Base-by-base conservation (phyloP, 2,797 vertebrate species). In the Clamator glandarius region DNA sequence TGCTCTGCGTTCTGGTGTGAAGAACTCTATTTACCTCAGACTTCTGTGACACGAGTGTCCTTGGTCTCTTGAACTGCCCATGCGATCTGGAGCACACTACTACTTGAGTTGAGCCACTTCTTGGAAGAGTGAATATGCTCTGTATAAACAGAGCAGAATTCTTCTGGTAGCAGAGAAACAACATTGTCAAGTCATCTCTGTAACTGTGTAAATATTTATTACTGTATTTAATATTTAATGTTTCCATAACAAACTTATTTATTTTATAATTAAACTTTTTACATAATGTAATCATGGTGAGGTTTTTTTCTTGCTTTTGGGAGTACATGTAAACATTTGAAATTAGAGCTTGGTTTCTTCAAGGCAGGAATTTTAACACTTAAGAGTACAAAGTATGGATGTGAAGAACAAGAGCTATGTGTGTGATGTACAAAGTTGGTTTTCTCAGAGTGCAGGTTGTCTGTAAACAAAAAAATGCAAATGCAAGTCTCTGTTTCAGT, bases 221-320 rank as follows among this genome's bases (percentile, higher is more conserved):
- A 59, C 26, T 96, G 89, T 98, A 98, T 97, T 98, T 98, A 98
- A 97, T 98, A 98, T 98, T 98, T 98, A 98, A 98, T 86, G 91
- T 96, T 97, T 87, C 87, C 77, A 90, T 79, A 90, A 93, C 80
- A 89, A 90, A 90, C 96, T 84, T 98, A 98, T 98, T 98, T 98
- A 98, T 98, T 98, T 98, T 97, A 91, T 96, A 95, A 98, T 97
- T 98, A 98, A 98, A 98, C 87, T 98, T 97, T 97, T 97, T 97
- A 95, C 54, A 72, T 87, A 93, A 94, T 68, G 77, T 95, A 76
- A 82, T 81, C 46, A 42, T 82, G 83, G 70, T 87, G 83, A 80
- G 57, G 15, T 80, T 66, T 74, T 44, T 88, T 83, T n/a, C 63
- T 92, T 95, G 67, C 86, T 95, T 28, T 91, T 1, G 4, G 77